Conservation (phyloP, 2,113 vertebrate species). For the Proteles cristata region DNA sequence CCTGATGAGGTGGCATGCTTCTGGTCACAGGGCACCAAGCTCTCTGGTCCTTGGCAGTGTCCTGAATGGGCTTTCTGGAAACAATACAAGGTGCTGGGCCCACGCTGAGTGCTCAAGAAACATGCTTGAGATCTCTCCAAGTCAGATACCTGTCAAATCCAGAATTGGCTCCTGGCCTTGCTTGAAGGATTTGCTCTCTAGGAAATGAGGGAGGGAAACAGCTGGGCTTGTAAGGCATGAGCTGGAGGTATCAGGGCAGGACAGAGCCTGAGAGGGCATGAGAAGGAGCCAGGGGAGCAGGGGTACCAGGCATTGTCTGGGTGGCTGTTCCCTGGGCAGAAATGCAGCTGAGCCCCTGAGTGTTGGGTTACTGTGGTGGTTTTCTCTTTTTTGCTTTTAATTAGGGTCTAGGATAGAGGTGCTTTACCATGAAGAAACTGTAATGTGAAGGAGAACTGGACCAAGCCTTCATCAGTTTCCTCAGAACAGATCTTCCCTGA, state of each 20-base stretch:
- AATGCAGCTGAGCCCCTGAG: neutral
- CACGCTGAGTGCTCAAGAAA: neutral
- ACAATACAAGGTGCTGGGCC: neutral
- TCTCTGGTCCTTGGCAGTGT: neutral
- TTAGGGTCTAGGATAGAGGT: neutral
- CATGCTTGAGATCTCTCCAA: neutral
- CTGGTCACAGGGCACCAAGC: neutral
- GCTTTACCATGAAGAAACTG: neutral
- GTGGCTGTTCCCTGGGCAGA: neutral
- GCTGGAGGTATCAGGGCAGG: neutral
- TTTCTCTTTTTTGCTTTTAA: neutral
- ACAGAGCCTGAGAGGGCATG: neutral
- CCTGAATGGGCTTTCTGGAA: neutral
- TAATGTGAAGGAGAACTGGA: neutral
- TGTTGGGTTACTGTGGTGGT: neutral
- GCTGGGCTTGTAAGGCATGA: neutral
- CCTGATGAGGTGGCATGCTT: neutral
- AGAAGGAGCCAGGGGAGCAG: neutral
- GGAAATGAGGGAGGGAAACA: slow-evolving; percentile 50
- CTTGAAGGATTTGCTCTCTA: slow-evolving; percentile 1
- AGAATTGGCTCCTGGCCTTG: neutral
- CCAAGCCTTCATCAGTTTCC: neutral
- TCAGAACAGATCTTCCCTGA: neutral
- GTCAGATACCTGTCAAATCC: slow-evolving; percentile 45
- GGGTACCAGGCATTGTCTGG: neutral